phyloP scores from a whole-genome alignment of 2,113 vertebrate genomes.

The Mesoclemmys tuberculata region DNA sequence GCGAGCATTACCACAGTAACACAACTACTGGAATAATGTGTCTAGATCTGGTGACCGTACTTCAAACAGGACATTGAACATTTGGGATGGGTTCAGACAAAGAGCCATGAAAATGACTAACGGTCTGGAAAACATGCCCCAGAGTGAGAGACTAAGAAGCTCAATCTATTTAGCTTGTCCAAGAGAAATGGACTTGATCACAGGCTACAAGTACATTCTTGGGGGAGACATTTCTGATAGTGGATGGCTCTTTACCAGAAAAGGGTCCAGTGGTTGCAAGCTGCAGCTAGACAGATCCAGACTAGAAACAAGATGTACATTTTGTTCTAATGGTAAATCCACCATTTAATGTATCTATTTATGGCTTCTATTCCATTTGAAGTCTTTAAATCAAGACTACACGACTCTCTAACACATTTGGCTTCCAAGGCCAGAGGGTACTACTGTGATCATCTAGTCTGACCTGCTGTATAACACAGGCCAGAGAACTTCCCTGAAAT shows the following conservation, averaged over 20 bases:
- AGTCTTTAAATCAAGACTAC: neutral
- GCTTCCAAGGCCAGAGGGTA: neutral
- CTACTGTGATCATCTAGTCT: neutral
- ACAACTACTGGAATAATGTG: neutral
- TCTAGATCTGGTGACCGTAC: neutral
- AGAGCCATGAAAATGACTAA: neutral
- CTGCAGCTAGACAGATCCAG: neutral
- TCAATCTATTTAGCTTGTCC: neutral
- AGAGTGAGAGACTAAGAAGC: neutral
- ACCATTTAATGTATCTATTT: neutral
- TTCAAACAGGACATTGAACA: neutral
- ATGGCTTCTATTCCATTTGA: neutral
- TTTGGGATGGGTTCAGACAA: neutral
- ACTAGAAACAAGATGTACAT: neutral
- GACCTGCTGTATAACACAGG: neutral
- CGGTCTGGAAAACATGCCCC: neutral
- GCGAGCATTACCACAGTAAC: neutral
- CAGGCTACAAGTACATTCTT: neutral
- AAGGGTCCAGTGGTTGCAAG: neutral
- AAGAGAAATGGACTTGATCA: neutral
- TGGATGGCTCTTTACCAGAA: neutral
- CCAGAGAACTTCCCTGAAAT: neutral
- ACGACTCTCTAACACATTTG: neutral
- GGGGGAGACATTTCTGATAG: neutral
- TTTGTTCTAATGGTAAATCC: neutral